Evolutionary conservation across 2,113 vertebrate species (phyloP).

Genomic region (Ammodytes dubius): DNA sequence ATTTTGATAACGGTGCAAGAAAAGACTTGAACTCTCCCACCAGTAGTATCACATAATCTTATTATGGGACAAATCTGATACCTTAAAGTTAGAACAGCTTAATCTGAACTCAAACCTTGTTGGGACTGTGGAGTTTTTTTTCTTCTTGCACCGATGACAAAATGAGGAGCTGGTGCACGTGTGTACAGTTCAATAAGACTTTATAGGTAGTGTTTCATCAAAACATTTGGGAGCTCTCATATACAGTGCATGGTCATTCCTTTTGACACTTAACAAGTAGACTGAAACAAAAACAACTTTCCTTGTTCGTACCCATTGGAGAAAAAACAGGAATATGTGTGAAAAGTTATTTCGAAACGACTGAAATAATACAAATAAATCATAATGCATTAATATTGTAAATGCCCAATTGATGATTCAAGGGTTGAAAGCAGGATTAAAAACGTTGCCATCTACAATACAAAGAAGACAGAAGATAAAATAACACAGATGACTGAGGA

Average conservation of each 20-base stretch:
- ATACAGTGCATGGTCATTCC: conserved; percentile 72
- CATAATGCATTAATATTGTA: conserved; percentile 30
- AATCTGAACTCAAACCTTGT: conserved; percentile 40
- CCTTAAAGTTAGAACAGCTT: conserved; percentile 12
- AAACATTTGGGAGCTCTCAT: conserved; percentile 74
- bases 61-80: conserved; percentile 10
- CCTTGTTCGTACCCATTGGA: conserved; percentile 14
- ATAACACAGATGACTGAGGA: conserved; percentile 9
- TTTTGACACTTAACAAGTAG: conserved; percentile 41
- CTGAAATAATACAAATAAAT: neutral
- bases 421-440: conserved; percentile 13
- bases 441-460: neutral
- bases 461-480: conserved; percentile 8
- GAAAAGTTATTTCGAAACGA: conserved; percentile 2
- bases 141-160: conserved; percentile 58
- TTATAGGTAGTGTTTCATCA: conserved; percentile 50
- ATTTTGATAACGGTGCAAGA: conserved; percentile 10
- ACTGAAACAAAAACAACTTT: conserved; percentile 5
- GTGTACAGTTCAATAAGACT: conserved; percentile 52
- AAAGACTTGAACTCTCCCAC: neutral
- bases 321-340: conserved; percentile 2
- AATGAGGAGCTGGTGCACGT: conserved; percentile 60
- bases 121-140: conserved; percentile 52
- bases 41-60: neutral
- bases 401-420: neutral